Conservation (phyloP, 2,113 vertebrate genomes). For the Malurus cyaneus region DNA sequence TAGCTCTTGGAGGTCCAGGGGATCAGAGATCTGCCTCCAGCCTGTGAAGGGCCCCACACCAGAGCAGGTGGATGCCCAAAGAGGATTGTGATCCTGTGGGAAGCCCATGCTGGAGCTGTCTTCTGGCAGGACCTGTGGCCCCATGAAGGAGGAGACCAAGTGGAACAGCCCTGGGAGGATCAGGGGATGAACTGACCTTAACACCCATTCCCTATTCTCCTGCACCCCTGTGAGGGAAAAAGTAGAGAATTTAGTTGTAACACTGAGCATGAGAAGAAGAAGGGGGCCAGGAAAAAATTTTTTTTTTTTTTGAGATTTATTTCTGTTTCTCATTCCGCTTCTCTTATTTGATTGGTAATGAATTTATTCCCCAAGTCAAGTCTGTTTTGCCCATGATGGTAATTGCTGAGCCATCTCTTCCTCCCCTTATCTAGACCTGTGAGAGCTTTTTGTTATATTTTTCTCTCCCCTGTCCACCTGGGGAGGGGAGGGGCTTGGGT, state of each 20-base stretch:
- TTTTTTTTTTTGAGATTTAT: neutral
- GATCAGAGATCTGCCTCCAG: neutral
- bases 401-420: neutral
- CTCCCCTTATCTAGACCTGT: neutral
- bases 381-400: neutral
- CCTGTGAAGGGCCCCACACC: no score
- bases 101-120: neutral
- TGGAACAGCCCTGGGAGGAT: neutral
- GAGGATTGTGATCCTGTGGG: no score
- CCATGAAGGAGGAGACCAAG: neutral
- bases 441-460: neutral
- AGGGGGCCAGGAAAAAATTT: no score
- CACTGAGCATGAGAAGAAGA: neutral
- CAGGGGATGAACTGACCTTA: no score
- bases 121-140: neutral
- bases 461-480: neutral
- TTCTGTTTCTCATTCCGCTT: neutral
- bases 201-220: no score
- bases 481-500: neutral
- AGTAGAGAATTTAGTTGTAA: neutral
- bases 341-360: neutral
- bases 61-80: neutral
- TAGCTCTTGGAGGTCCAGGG: neutral
- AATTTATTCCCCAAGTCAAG: neutral
- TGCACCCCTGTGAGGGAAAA: fast-evolving